Base-by-base conservation (phyloP, 1,140 invertebrate genomes). In the Drosophila yakuba region DNA sequence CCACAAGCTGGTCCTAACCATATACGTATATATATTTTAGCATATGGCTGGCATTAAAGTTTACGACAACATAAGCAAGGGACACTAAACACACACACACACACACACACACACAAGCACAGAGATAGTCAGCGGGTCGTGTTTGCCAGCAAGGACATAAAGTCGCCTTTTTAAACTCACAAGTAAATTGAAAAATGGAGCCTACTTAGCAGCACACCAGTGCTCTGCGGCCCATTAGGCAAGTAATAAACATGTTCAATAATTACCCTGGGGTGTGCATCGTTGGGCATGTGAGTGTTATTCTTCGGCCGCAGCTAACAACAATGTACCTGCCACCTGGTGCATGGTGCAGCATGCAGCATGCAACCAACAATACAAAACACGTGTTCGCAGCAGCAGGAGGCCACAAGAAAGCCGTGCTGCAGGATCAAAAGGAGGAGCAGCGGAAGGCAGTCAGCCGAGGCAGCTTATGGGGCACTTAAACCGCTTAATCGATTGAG, bases 401-500 rank as follows among this genome's bases (percentile, higher is more conserved):
- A 44, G 25, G 50, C 50, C 47, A 14, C 60, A 67, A 48, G 50
- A 32, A 48, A 38, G 23, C 50, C 25, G 38, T 32, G 60, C 15
- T 5, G 48, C 45, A 47, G 23, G 25, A 64, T 20, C 35, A 4
- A n/a, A 1, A 32, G 32, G 0, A 44, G 32, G 15, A 48, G 15
- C 41, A 44, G 39, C 55, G 54, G 44, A 44, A 58, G 38, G 48
- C 50, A 74, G 72, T 47, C 55, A 74, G 56, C 54, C 41, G 45
- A 63, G 41, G 15, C 58, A 60, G 76, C 77, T 80, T 74, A 77
- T 68, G 63, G 54, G 62, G 76, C 81, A 80, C 81, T 84, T 84
- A 84, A 84, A 69, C 77, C 77, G 68, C 81, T 84, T 85, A 80
- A 84, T 84, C 76, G 80, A 83, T 79, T 69, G 62, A 58, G 60